phyloP scores from a whole-genome alignment of 2,888 invertebrate species.

The Rhorus exstirpatorius region DNA sequence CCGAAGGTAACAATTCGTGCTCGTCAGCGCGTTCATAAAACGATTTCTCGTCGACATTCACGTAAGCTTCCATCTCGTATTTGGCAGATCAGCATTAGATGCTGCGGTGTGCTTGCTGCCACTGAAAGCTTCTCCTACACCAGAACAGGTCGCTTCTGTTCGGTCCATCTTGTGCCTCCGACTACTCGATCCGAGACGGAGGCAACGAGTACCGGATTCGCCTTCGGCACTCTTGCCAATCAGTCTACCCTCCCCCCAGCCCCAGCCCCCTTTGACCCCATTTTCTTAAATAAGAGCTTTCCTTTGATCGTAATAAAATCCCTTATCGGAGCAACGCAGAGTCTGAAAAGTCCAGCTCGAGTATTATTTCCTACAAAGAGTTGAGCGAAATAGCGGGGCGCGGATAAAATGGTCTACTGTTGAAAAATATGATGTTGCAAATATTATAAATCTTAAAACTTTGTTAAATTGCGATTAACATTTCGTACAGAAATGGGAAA shows the following conservation, averaged over 20 bases:
- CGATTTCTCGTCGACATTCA: slow-evolving; percentile 79
- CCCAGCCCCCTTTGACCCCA: background rate
- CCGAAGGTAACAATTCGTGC: slow-evolving; percentile 77
- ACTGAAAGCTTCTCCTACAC: slow-evolving; percentile 66
- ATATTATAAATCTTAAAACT: background rate
- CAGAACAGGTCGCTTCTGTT: slow-evolving; percentile 36
- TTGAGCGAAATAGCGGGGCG: background rate
- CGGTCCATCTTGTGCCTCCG: slow-evolving; percentile 55
- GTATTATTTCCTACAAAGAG: background rate
- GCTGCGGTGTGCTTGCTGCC: slow-evolving; percentile 35
- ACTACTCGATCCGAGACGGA: slow-evolving; percentile 37
- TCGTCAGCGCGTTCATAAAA: slow-evolving; percentile 81
- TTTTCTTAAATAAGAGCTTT: slow-evolving; percentile 65
- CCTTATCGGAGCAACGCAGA: slow-evolving; percentile 53
- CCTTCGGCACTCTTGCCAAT: slow-evolving; percentile 69
- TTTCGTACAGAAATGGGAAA: too few species aligned
- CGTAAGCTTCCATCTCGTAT: slow-evolving; percentile 52
- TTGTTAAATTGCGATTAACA: too few species aligned
- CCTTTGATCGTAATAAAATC: slow-evolving; percentile 72
- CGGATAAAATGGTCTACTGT: background rate
- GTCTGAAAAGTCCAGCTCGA: slow-evolving; percentile 31
- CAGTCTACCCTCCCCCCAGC: slow-evolving; percentile 56
- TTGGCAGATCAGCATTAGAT: slow-evolving; percentile 45
- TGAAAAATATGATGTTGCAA: background rate
- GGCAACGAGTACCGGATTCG: slow-evolving; percentile 36